phyloP scores from a whole-genome alignment of 2,113 vertebrate species.

The Microcebus griseorufus region DNA sequence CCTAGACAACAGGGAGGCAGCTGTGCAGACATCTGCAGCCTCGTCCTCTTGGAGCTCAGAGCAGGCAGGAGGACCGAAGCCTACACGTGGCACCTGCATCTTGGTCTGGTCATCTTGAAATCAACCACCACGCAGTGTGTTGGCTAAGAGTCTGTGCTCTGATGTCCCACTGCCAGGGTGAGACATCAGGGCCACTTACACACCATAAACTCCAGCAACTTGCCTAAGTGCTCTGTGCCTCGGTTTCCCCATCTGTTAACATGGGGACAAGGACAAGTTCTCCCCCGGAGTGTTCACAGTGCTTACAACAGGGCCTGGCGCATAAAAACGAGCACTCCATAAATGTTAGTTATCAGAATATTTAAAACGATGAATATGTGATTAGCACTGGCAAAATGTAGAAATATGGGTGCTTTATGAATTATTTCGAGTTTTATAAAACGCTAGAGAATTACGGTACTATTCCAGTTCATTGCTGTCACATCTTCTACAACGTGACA shows the following conservation, averaged over 20 bases:
- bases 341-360: neutral
- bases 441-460: neutral
- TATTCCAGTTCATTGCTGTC: neutral
- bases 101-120: neutral
- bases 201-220: neutral
- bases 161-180: neutral
- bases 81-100: accelerated
- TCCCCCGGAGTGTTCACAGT: neutral
- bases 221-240: neutral
- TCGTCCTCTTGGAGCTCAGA: neutral
- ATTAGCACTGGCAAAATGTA: neutral
- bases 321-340: neutral
- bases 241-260: neutral
- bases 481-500: neutral
- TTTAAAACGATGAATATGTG: neutral
- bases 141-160: neutral
- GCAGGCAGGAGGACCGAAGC: accelerated
- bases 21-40: neutral
- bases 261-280: neutral
- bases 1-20: accelerated
- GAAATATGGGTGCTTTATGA: neutral
- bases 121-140: no score
- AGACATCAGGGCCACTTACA: neutral
- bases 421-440: neutral
- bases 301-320: neutral